Evolutionary conservation across 2,888 invertebrate genomes (phyloP).

Genomic region (Zaprionus bogoriensis): DNA sequence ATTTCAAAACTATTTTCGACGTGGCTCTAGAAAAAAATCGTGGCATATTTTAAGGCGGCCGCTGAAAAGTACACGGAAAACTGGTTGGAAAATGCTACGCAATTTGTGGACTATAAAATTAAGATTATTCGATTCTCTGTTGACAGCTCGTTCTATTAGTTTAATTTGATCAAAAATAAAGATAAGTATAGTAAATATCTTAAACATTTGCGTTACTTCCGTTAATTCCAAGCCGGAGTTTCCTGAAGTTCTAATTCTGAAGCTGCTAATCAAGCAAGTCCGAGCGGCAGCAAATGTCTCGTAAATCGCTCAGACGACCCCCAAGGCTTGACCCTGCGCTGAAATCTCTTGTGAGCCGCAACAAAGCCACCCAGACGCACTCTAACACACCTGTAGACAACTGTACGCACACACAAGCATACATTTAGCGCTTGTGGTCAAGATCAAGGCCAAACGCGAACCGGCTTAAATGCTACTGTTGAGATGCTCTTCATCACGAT

Average conservation of each 20-base stretch:
- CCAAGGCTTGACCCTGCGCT: conserved; percentile 39
- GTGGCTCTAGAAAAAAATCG: background rate
- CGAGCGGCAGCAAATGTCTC: conserved; percentile 12
- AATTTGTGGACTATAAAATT: too few relatives aligned
- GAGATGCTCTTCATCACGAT: conserved; percentile 47
- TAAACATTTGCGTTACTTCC: background rate
- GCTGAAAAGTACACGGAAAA: conserved; percentile 12
- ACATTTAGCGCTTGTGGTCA: conserved; percentile 66
- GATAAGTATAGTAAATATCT: background rate
- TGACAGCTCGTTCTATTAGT: too few relatives aligned
- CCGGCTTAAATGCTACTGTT: conserved; percentile 60
- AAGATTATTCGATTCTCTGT: too few relatives aligned
- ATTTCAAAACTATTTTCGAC: background rate
- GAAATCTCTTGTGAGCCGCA: conserved; percentile 23
- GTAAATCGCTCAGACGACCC: conserved; percentile 20
- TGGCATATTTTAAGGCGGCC: conserved; percentile 46
- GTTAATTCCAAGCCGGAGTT: background rate
- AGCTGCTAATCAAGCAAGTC: background rate
- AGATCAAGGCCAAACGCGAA: conserved; percentile 72
- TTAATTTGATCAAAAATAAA: too few relatives aligned
- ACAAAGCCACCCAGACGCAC: conserved; percentile 7
- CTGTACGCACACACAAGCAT: background rate
- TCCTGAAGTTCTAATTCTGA: conserved; percentile 4
- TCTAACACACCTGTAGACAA: background rate
- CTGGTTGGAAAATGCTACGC: conserved; percentile 5